phyloP scores from a whole-genome alignment of 23 tunicate genomes.

The Phallusia fumigata region DNA sequence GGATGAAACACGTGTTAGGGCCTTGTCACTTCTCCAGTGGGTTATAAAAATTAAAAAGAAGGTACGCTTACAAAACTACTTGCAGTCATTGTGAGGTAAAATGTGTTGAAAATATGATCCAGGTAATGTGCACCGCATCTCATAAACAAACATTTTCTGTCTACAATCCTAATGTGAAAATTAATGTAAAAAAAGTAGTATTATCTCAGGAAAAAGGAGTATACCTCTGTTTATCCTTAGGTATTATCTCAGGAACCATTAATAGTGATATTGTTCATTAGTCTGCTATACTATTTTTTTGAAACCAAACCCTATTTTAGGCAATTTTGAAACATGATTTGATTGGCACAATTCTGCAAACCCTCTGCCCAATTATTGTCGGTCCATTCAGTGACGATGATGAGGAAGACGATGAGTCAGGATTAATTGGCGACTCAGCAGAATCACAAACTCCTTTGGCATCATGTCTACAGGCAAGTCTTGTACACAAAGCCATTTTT shows the following conservation, averaged over 20 bases:
- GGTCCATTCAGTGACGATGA: slow-evolving; percentile 41
- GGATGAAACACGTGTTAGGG: slow-evolving; percentile 63
- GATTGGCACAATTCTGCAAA: slow-evolving; percentile 53
- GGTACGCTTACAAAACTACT: slow-evolving; percentile 26
- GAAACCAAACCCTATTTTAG: slow-evolving; percentile 16
- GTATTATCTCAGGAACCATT: background rate
- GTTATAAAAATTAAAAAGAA: slow-evolving; percentile 70
- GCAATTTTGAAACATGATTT: slow-evolving; percentile 64
- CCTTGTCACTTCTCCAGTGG: slow-evolving; percentile 60
- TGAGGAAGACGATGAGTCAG: slow-evolving; percentile 62
- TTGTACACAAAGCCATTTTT: background rate
- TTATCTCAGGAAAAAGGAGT: too few relatives aligned
- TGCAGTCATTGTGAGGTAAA: too few relatives aligned
- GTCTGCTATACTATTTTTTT: background rate
- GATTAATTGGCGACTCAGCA: slow-evolving; percentile 66
- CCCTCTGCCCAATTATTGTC: slow-evolving; percentile 60
- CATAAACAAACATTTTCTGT: too few relatives aligned
- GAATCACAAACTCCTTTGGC: slow-evolving; percentile 62
- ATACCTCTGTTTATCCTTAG: too few relatives aligned
- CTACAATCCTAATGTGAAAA: too few relatives aligned
- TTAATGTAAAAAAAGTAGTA: too few relatives aligned
- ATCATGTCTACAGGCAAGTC: slow-evolving; percentile 59
- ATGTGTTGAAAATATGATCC: too few relatives aligned
- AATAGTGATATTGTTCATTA: background rate
- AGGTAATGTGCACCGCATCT: too few relatives aligned